Evolutionary conservation across 92 coral and sea anemone species (phyloP).

Genomic region (Porites cylindrica): DNA sequence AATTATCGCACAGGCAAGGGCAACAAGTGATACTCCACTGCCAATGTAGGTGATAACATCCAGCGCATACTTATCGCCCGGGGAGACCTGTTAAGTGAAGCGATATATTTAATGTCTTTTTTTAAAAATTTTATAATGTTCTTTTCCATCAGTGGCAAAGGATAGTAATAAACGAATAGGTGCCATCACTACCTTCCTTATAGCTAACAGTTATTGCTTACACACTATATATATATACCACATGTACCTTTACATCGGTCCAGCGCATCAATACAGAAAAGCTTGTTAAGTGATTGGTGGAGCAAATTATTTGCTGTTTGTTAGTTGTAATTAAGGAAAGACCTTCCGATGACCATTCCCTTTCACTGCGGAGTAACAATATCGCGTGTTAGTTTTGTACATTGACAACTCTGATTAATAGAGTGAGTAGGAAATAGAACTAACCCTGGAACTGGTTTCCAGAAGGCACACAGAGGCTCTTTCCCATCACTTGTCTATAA

Average conservation of each 20-base stretch:
- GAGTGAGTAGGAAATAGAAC: background rate
- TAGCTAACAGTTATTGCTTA: too few relatives aligned
- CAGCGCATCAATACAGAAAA: slow-evolving; percentile 21
- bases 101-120: background rate
- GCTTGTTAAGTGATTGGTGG: slow-evolving; percentile 38
- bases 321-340: background rate
- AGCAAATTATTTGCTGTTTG: slow-evolving; percentile 11
- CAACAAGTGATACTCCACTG: slow-evolving; percentile 19
- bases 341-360: slow-evolving; percentile 23
- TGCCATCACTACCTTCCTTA: too few relatives aligned
- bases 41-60: slow-evolving; percentile 40
- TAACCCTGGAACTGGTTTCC: slow-evolving; percentile 7
- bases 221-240: too few relatives aligned
- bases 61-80: slow-evolving; percentile 14
- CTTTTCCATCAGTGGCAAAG: background rate
- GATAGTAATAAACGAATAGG: too few relatives aligned
- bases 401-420: background rate
- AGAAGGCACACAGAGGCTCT: slow-evolving; percentile 18
- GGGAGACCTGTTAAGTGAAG: slow-evolving; percentile 4
- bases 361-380: background rate
- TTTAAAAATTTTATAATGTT: too few relatives aligned
- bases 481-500: slow-evolving; percentile 1
- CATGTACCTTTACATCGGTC: slow-evolving; percentile 1
- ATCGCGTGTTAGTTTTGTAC: background rate
- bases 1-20: slow-evolving; percentile 13